Conservation (phyloP, 2,113 vertebrate species). For the Morone chrysops region DNA sequence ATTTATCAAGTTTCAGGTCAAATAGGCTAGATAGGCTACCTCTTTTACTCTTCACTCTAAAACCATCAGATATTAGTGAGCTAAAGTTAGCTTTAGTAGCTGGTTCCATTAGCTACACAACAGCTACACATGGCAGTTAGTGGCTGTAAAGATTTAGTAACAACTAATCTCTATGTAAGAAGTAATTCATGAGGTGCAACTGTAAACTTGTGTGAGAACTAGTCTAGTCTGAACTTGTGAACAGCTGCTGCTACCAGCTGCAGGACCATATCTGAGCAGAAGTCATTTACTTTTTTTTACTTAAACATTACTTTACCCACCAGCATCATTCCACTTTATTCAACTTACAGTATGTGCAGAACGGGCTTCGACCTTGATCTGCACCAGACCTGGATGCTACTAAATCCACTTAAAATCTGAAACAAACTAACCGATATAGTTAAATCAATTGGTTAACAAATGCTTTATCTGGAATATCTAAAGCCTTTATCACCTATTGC, state of each 20-base stretch:
- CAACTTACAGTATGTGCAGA: background rate
- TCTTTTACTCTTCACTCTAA: background rate
- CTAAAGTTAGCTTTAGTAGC: no score
- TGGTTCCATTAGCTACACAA: background rate
- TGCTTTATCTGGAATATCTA: background rate
- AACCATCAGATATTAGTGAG: background rate
- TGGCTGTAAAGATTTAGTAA: no score
- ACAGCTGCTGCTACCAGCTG: background rate
- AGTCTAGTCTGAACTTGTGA: background rate
- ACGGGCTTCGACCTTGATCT: conserved; percentile 1
- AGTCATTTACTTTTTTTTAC: no score
- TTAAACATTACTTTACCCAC: conserved; percentile 50
- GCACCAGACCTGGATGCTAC: conserved; percentile 35
- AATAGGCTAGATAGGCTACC: background rate
- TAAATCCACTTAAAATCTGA: background rate
- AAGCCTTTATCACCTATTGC: background rate
- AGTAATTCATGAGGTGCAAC: background rate
- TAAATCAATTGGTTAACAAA: background rate
- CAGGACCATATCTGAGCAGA: background rate
- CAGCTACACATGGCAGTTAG: background rate
- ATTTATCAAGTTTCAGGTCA: background rate
- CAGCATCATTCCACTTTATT: conserved; percentile 7
- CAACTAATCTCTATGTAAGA: background rate
- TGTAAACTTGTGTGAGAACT: background rate
- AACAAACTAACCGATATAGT: background rate